These are phyloP conservation scores for Zosterops lateralis DNA, from an alignment of 2,113 vertebrate genomes.

Conservation along the genomic window DNA sequence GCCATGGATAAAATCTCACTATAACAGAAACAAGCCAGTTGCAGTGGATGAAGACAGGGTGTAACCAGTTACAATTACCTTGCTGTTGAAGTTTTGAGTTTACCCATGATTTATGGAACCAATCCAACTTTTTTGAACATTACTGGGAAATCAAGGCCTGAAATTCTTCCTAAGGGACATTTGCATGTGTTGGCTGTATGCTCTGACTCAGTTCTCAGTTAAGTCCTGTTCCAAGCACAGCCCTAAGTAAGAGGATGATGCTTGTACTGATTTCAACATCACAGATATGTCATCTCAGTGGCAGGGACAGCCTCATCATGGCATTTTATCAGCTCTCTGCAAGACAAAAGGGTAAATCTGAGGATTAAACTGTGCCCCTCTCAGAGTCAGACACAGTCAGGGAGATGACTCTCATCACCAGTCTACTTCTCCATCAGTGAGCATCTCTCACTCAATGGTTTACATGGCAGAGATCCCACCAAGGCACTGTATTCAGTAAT, in stretches of 20 bases:
- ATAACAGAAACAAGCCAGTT: neutral
- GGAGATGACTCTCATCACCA: neutral
- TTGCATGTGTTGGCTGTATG: neutral
- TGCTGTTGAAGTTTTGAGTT: neutral
- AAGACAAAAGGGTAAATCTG: neutral
- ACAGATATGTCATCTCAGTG: neutral
- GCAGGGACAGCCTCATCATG: neutral
- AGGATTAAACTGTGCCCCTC: neutral
- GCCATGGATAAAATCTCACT: neutral
- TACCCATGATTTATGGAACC: neutral
- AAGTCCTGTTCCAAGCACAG: neutral
- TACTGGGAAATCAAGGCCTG: conserved; percentile 14
- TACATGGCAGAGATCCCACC: neutral
- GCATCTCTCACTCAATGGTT: neutral
- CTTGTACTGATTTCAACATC: conserved; percentile 15
- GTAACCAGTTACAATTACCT: neutral
- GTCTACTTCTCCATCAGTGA: neutral
- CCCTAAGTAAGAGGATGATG: neutral
- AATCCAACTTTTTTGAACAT: conserved; percentile 16
- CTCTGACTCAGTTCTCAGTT: conserved; percentile 26
- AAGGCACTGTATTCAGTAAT: neutral
- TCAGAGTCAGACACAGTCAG: neutral
- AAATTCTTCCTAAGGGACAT: neutral
- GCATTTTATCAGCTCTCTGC: neutral
- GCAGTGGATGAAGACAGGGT: neutral